phyloP scores from a whole-genome alignment of 2,888 invertebrate species.

The Trachelus iudaicus region DNA sequence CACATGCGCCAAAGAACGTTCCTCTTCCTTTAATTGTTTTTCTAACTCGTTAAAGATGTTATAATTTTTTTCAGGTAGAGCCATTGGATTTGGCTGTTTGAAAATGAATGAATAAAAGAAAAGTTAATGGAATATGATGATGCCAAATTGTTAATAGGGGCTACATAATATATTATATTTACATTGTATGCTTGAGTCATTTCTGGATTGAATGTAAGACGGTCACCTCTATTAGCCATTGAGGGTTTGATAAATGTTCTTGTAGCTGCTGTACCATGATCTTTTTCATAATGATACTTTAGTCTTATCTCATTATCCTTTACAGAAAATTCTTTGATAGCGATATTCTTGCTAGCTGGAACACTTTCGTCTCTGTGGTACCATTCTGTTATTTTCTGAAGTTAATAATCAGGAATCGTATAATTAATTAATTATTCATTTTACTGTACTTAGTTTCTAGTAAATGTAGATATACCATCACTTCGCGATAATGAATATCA shows the following conservation, averaged over 20 bases:
- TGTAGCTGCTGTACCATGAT: constrained; percentile 72
- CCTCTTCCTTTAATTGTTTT: constrained; percentile 73
- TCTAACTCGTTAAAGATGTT: constrained; percentile 74
- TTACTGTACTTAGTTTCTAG: neutral
- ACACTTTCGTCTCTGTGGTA: constrained; percentile 71
- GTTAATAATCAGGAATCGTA: constrained; percentile 14
- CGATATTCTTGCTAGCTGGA: constrained; percentile 74
- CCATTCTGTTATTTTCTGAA: constrained; percentile 72
- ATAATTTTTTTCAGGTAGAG: constrained; percentile 71
- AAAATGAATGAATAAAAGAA: neutral
- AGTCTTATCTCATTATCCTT: constrained; percentile 72
- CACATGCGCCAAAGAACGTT: constrained; percentile 69
- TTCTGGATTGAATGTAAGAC: constrained; percentile 73
- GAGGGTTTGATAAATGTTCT: constrained; percentile 77
- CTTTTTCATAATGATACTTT: constrained; percentile 74
- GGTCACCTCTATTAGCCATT: constrained; percentile 77
- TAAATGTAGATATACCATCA: neutral
- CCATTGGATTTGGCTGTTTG: constrained; percentile 72
- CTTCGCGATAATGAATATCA: constrained; percentile 34
- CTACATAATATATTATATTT: constrained; percentile 37
- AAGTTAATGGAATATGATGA: neutral
- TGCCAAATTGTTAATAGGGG: neutral
- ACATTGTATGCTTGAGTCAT: constrained; percentile 77
- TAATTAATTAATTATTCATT: neutral
- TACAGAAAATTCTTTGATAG: constrained; percentile 74